phyloP scores from a whole-genome alignment of 2,888 invertebrate genomes.

The Elysia crispata region DNA sequence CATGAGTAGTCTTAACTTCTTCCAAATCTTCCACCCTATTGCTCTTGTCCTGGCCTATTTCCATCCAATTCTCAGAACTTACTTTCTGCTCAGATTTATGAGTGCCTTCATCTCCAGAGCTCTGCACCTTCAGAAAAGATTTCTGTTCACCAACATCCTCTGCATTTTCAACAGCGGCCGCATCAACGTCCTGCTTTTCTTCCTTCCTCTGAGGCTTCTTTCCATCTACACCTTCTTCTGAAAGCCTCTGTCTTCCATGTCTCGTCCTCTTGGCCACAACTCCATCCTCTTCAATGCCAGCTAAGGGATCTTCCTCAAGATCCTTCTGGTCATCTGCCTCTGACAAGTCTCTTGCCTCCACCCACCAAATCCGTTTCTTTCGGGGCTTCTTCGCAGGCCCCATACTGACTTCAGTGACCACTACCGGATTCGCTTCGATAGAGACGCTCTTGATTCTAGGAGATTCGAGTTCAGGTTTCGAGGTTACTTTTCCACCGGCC shows the following conservation, averaged over 20 bases:
- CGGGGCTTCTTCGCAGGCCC: slow-evolving; percentile 29
- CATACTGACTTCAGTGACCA: slow-evolving; percentile 35
- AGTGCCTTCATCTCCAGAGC: no score
- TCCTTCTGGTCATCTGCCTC: slow-evolving; percentile 26
- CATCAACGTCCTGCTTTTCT: not conserved
- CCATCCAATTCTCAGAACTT: no score
- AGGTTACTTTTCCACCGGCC: slow-evolving; percentile 22
- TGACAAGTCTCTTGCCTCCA: slow-evolving; percentile 27
- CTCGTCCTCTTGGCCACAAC: slow-evolving; percentile 35
- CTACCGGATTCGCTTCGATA: slow-evolving; percentile 35
- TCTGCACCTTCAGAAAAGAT: no score
- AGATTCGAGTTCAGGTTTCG: not conserved
- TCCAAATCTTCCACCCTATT: no score
- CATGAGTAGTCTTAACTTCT: no score
- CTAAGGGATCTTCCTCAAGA: slow-evolving; percentile 18
- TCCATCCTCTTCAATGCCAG: slow-evolving; percentile 16
- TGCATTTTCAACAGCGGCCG: not conserved
- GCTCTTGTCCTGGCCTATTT: no score
- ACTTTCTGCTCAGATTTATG: no score
- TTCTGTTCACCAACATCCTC: not conserved
- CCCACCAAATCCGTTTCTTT: slow-evolving; percentile 47
- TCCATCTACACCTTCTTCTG: not conserved
- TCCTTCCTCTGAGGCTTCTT: slow-evolving; percentile 1
- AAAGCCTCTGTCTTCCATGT: not conserved
- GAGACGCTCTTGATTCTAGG: slow-evolving; percentile 26